Base-by-base conservation (phyloP, 2,797 vertebrate genomes). In the Chrysolophus pictus region DNA sequence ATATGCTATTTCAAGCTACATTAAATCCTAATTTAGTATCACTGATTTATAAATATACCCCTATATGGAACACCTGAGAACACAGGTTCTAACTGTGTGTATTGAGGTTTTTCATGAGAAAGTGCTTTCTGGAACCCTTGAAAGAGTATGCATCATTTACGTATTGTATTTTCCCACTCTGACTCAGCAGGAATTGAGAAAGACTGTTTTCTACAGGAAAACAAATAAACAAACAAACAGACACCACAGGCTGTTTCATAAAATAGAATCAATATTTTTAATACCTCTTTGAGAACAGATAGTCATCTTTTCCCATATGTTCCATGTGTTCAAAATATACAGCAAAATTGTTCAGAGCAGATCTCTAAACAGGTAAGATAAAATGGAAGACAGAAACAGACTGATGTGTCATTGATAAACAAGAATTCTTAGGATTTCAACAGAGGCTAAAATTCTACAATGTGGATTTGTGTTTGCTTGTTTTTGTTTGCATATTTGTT, bases 181-280 rank as follows among this genome's bases (percentile, higher is more conserved):
- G 35, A 42, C 10, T 33, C 0, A 14, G 8, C 8, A 71, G 9
- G 8, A 72, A 62, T 13, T 53, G 37, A 88, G 22, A 77, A 74
- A 74, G 7, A 47, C 33, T 44, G 24, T 71, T 77, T 83, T 83
- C 7, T 11, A 55, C 3, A 10, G 6, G 9, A 4, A 5, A 59
- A 44, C 47, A 47, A 47, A 23, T 22, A 47, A 47, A 9, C 21
- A 46, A 46, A 46, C 44, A 46, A 46, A 46, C 42, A 42, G 42
- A 10, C 44, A 22, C 19, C 19, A 46, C 3, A 56, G 15, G 1
- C 21, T 59, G 3, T 42, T 86, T 77, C 28, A 71, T 86, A 51
- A 83, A 81, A 80, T n/a, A 59, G 1, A 85, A 76, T 33, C 33
- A 76, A 39, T 75, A 69, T 41, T 87, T 91, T 87, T 82, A 79